Conservation (phyloP, 1,140 invertebrate genomes). For the Heliconius congener region DNA sequence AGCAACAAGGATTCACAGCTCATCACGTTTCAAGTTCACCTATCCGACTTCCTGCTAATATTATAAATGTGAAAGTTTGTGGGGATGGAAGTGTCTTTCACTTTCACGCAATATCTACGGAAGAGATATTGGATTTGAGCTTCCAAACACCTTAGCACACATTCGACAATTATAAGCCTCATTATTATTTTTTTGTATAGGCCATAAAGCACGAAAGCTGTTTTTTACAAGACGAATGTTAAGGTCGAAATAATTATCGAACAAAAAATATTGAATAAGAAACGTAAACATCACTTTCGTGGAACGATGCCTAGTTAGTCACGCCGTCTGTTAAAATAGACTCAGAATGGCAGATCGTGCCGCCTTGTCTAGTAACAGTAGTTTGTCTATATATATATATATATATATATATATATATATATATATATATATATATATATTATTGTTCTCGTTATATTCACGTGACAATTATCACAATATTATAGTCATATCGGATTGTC, state of each 20-base stretch:
- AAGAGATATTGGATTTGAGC: too few relatives aligned
- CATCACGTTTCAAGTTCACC: neutral
- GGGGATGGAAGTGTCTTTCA: too few relatives aligned
- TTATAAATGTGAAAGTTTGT: too few relatives aligned
- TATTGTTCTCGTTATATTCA: neutral
- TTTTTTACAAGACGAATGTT: slow-evolving; percentile 31
- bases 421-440: too few relatives aligned
- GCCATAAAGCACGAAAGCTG: slow-evolving; percentile 26
- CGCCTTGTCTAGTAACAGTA: slow-evolving; percentile 4
- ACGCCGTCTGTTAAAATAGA: slow-evolving; percentile 29
- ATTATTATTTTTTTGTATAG: neutral
- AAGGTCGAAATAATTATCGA: slow-evolving; percentile 38
- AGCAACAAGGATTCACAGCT: neutral
- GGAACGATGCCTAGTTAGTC: slow-evolving; percentile 31
- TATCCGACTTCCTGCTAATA: neutral
- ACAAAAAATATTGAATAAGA: slow-evolving; percentile 25
- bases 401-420: too few relatives aligned
- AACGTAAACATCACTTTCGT: slow-evolving; percentile 35
- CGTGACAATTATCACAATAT: neutral
- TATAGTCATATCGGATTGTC: neutral
- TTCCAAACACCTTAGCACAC: neutral
- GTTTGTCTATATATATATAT: neutral
- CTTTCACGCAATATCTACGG: too few relatives aligned
- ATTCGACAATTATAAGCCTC: neutral
- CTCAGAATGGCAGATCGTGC: slow-evolving; percentile 14